These are phyloP conservation scores for Amazona finschi DNA, from an alignment of 2,797 vertebrate species.

Conservation along the genomic window DNA sequence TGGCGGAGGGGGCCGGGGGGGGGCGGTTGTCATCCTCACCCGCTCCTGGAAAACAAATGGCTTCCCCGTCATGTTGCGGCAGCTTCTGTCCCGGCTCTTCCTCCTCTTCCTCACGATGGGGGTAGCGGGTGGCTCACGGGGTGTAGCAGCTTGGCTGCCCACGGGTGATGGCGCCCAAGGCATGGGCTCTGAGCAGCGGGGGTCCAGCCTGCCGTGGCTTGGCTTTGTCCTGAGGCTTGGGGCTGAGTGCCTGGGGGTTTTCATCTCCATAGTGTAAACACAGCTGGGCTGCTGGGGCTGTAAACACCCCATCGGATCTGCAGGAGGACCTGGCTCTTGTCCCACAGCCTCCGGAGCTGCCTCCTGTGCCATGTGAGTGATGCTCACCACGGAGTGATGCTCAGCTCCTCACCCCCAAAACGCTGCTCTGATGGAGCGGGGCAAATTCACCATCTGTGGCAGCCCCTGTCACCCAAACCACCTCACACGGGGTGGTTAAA, in stretches of 20 bases:
- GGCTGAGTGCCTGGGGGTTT: neutral
- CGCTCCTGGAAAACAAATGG: slow-evolving; percentile 40
- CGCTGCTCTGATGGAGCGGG: accelerated
- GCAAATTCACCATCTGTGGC: accelerated
- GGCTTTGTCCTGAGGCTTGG: neutral
- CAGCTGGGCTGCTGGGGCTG: slow-evolving; percentile 33
- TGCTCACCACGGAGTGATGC: neutral
- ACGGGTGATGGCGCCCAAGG: neutral
- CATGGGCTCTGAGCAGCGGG: neutral
- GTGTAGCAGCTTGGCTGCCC: neutral
- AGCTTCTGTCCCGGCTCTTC: neutral
- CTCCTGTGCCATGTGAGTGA: neutral
- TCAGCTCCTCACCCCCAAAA: neutral
- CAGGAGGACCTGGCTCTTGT: neutral
- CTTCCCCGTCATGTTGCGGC: neutral
- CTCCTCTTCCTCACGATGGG: neutral
- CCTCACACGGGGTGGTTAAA: accelerated
- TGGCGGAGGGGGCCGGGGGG: slow-evolving; percentile 12
- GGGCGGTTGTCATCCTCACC: slow-evolving; percentile 14
- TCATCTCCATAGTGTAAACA: slow-evolving; percentile 9
- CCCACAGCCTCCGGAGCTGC: neutral
- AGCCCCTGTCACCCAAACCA: accelerated
- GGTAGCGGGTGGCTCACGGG: neutral
- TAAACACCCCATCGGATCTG: neutral
- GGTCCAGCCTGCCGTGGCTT: accelerated